A percentile compares a stretch with the other conserved stretches of the same genome.
These are phyloP conservation scores for Notoglanidium macrostoma DNA, from an alignment of 2,797 vertebrate species.

Conservation along the genomic window DNA sequence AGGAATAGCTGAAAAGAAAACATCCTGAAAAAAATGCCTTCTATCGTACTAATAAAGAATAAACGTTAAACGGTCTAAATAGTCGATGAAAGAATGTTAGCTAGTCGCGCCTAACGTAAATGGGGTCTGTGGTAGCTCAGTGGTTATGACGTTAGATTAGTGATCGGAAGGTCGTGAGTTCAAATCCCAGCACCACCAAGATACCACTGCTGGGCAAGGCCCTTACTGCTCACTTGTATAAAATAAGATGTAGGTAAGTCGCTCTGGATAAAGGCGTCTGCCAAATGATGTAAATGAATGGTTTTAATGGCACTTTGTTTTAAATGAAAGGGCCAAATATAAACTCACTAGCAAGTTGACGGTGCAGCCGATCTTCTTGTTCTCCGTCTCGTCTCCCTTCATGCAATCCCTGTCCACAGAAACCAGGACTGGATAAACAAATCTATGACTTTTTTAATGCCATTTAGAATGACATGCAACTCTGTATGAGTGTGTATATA, in stretches of 20 bases:
- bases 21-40: neutral
- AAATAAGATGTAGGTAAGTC: no score
- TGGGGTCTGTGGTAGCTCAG: no score
- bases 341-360: constrained; percentile 93
- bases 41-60: neutral
- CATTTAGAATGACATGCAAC: neutral
- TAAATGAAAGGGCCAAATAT: neutral
- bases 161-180: no score
- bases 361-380: constrained; percentile 96
- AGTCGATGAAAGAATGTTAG: neutral
- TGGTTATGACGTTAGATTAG: no score
- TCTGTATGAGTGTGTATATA: neutral
- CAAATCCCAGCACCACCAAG: no score
- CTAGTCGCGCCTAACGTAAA: neutral
- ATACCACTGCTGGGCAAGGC: no score
- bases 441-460: neutral
- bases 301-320: no score
- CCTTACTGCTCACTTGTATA: no score
- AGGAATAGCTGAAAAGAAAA: neutral
- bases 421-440: neutral
- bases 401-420: constrained; percentile 88
- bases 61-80: neutral
- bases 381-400: constrained; percentile 98
- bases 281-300: no score
- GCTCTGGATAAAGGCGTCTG: no score